Evolutionary conservation across 2,888 invertebrate species (phyloP), one percentile per base, ranked within the genome.

Genomic region (Drosophila suboccidentalis): DNA sequence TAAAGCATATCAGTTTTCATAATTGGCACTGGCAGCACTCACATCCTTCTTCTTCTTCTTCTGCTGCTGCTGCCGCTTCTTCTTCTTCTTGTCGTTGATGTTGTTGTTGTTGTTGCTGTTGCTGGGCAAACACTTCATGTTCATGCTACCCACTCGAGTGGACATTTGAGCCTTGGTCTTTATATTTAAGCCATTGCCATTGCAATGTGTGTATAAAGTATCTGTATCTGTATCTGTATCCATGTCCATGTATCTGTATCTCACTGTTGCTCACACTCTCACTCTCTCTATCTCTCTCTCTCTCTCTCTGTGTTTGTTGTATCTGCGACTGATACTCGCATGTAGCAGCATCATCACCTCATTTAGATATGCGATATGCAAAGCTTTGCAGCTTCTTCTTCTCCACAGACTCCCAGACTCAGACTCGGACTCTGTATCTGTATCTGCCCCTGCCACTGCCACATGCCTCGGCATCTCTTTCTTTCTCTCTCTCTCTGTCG

Each of bases 101-200:
- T 57, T 65, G 59, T 41, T 63, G 60, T 43, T 74, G 75, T 22
- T 74, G 65, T 59, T 72, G 65, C 65, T 77, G 71, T 75, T 82
- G 86, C 54, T 87, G 89, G 51, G 87, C 86, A 90, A 90, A 86
- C 86, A 86, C 90, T 90, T 90, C 87, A 90, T 86, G 90, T 86
- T 89, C 87, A 78, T 83, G 87, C 80, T 82, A 53, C 90, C 84
- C 84, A 85, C 84, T 85, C 84, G 90, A 85, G 84, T 85, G 87
- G 89, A 90, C 84, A 85, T 86, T 88, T 85, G 84, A 85, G 84
- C 80, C 83, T 80, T 80, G 67, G 72, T 73, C 71, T 76, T 71
- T 63, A 60, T 68, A 64, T 78, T 76, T 77, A 71, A 77, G 77
- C 81, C 71, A 39, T 59, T 68, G 69, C 67, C 65, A 64, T 57